Base-by-base conservation (phyloP, 1,140 invertebrate genomes). In the Listronotus oregonensis region DNA sequence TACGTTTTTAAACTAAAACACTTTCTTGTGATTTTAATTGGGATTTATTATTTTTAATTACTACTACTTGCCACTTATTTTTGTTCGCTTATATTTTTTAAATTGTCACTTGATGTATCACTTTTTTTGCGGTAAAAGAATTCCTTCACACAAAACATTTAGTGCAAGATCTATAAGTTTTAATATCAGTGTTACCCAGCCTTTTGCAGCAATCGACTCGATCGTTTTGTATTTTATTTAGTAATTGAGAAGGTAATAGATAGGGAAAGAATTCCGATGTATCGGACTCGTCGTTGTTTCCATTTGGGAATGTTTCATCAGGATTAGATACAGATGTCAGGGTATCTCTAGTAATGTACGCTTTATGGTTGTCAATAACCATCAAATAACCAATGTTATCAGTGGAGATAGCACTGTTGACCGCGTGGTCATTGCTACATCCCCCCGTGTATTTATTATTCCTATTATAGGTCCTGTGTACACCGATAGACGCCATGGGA, bases 341-440 rank as follows among this genome's bases (percentile, higher is more conserved):
- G 50, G 64, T 54, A 66, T 54, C 64, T 66, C 0, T 18, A 17
- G 64, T 66, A 66, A 66, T 61, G 50, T 39, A 54, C 49, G 64
- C 57, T 66, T 66, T 66, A 66, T 66, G 64, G 56, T 32, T 66
- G 57, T 61, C 64, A 66, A 66, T 66, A 66, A 66, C 64, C 64
- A 66, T 66, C 64, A 66, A 66, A 66, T 66, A 66, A 60, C 64
- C 64, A 60, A 66, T 66, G 57, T 61, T 66, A 66, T 66, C 64
- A 66, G 52, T 40, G 58, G 12, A 66, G 64, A 66, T 66, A 66
- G 64, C 57, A 42, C 56, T 44, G 57, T 54, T 50, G 64, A 39
- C 62, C 47, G 51, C 34, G 40, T 47, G 50, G 57, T 49, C 63
- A 66, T 60, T 55, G 58, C 56, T 32, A 66, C 51, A 21, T 40